These are phyloP conservation scores for Drosophila antonietae DNA, from an alignment of 2,888 invertebrate genomes.

Conservation along the genomic window DNA sequence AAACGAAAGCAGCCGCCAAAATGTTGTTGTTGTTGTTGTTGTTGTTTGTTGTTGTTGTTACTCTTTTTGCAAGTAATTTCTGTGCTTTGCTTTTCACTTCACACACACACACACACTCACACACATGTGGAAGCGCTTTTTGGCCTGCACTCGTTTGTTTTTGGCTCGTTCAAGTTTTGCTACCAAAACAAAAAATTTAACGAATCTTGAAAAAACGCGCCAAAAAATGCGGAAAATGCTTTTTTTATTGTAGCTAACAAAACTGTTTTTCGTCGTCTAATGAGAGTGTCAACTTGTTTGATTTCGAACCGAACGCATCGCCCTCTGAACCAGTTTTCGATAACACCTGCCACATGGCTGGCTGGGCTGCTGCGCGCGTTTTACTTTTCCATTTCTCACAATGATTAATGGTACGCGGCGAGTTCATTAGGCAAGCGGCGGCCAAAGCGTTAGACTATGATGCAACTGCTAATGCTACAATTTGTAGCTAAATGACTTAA, in stretches of 20 bases:
- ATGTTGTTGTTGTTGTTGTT: conserved; percentile 19
- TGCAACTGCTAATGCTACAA: conserved; percentile 17
- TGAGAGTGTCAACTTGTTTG: conserved; percentile 76
- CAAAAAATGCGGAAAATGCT: conserved; percentile 76
- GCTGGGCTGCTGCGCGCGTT: conserved; percentile 31
- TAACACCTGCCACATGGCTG: conserved; percentile 42
- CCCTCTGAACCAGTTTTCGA: conserved; percentile 57
- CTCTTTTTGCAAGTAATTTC: conserved; percentile 58
- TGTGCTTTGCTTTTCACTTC: conserved; percentile 73
- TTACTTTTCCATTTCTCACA: conserved; percentile 18
- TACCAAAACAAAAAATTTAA: conserved; percentile 38
- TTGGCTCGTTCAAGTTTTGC: conserved; percentile 69
- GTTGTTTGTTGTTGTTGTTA: conserved; percentile 6
- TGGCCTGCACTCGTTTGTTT: conserved; percentile 67
- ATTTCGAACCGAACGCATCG: conserved; percentile 11
- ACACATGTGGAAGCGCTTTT: conserved; percentile 26
- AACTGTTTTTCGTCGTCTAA: conserved; percentile 30
- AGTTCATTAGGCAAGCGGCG: conserved; percentile 19
- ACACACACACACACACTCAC: conserved; percentile 23
- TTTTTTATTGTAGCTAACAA: background rate
- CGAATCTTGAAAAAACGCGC: conserved; percentile 47
- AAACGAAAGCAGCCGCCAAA: conserved; percentile 69
- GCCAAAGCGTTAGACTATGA: conserved; percentile 23
- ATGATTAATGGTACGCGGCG: conserved; percentile 50
- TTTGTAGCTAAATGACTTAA: background rate